A percentile compares a stretch with the other conserved stretches of the same genome.
Evolutionary conservation across 2,797 vertebrate genomes (phyloP).

Genomic region (Sphaeramia orbicularis): DNA sequence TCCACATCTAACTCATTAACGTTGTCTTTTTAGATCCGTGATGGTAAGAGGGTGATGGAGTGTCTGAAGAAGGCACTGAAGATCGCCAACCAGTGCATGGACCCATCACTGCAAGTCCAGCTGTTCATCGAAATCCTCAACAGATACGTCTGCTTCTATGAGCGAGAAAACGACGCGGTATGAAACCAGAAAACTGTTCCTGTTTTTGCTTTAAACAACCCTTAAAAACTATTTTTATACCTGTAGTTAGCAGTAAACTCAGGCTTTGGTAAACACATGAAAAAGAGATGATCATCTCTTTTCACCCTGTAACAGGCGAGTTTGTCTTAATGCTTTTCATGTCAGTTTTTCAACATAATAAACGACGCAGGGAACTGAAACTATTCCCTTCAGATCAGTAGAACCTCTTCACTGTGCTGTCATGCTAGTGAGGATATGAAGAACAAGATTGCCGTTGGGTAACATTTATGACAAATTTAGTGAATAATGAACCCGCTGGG

Average conservation of each 20-base stretch:
- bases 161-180: constrained; percentile 97
- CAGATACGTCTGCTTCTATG: constrained; percentile 99
- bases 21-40: constrained; percentile 88
- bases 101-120: constrained; percentile 98
- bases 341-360: too few relatives aligned
- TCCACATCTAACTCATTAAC: not conserved
- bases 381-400: too few relatives aligned
- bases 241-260: not conserved
- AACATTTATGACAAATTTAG: too few relatives aligned
- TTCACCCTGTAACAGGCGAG: too few relatives aligned
- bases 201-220: not conserved
- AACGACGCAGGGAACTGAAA: too few relatives aligned
- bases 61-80: constrained; percentile 98
- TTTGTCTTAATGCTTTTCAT: too few relatives aligned
- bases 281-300: not conserved
- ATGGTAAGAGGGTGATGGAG: constrained; percentile 98
- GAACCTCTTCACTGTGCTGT: too few relatives aligned
- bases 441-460: too few relatives aligned
- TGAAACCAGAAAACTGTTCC: not conserved
- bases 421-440: too few relatives aligned
- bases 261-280: not conserved
- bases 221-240: too few relatives aligned
- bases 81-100: constrained; percentile 99
- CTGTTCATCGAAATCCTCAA: constrained; percentile 99
- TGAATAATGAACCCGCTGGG: too few relatives aligned